Percentiles rank a stretch among this genome's conserved stretches.
phyloP scores from a whole-genome alignment of 2,888 invertebrate genomes.

The Parasteatoda lunata region DNA sequence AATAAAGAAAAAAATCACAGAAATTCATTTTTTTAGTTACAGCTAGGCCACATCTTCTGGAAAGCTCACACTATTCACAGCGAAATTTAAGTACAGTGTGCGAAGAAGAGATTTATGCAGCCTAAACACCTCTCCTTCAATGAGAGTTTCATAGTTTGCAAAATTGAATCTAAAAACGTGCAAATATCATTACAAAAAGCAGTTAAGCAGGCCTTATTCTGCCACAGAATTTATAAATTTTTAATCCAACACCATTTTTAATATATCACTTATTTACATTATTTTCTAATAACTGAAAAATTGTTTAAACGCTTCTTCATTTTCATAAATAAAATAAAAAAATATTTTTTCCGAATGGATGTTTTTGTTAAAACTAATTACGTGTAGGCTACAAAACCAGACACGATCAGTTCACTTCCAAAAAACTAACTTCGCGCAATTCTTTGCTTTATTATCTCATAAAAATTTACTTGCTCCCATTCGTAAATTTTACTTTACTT shows the following conservation, averaged over 20 bases:
- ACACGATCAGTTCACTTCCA: too few relatives aligned
- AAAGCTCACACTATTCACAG: slow-evolving; percentile 16
- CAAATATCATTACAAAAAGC: slow-evolving; percentile 50
- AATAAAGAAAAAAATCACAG: not conserved
- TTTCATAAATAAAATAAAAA: too few relatives aligned
- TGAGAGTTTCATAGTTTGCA: slow-evolving; percentile 28
- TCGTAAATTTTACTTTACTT: too few relatives aligned
- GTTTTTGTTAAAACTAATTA: too few relatives aligned
- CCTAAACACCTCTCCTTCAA: slow-evolving; percentile 9
- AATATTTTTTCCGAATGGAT: too few relatives aligned
- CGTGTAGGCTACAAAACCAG: too few relatives aligned
- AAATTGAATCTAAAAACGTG: slow-evolving; percentile 48
- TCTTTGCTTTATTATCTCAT: too few relatives aligned
- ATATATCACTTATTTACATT: not conserved
- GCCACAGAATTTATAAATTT: slow-evolving; percentile 22
- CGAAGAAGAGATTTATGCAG: slow-evolving; percentile 33
- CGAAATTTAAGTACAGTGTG: slow-evolving; percentile 50
- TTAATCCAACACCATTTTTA: not conserved
- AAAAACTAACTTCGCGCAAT: too few relatives aligned
- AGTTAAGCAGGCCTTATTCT: slow-evolving; percentile 6
- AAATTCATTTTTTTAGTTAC: not conserved
- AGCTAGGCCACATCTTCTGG: slow-evolving; percentile 29
- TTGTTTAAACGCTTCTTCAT: too few relatives aligned
- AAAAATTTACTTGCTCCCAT: too few relatives aligned
- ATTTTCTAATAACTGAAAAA: too few relatives aligned